Evolutionary conservation across 2,888 invertebrate species (phyloP).

Genomic region (Slavum lentiscoides): DNA sequence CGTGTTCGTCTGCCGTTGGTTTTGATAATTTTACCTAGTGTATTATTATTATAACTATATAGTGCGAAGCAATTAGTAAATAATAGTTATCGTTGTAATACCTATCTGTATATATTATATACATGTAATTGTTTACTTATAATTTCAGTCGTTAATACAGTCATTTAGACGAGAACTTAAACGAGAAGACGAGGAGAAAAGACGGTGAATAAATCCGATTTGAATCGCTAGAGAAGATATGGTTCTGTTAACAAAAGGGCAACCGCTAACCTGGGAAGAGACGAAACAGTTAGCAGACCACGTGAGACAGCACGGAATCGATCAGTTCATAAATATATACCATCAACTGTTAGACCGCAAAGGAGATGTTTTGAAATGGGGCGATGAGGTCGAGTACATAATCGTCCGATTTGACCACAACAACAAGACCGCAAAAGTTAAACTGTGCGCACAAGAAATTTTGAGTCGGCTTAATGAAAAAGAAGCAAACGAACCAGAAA

Average conservation of each 20-base stretch:
- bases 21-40: no score
- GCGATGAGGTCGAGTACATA: slow-evolving; percentile 97
- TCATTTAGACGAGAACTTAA: no score
- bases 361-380: slow-evolving; percentile 95
- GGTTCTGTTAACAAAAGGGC: slow-evolving; percentile 94
- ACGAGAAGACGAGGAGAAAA: no score
- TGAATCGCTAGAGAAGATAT: not conserved
- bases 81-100: no score
- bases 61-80: no score
- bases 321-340: slow-evolving; percentile 94
- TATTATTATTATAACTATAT: no score
- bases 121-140: no score
- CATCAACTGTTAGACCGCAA: slow-evolving; percentile 83
- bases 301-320: slow-evolving; percentile 90
- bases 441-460: slow-evolving; percentile 81
- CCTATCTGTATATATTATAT: no score
- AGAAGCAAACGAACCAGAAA: slow-evolving; percentile 73
- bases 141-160: no score
- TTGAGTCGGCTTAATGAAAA: slow-evolving; percentile 79
- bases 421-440: slow-evolving; percentile 79
- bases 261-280: slow-evolving; percentile 93
- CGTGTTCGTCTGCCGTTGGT: no score
- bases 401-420: slow-evolving; percentile 92
- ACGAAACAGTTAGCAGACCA: slow-evolving; percentile 88
- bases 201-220: no score